These are phyloP conservation scores for Deilephila elpenor DNA, from an alignment of 2,888 invertebrate species.

Conservation along the genomic window DNA sequence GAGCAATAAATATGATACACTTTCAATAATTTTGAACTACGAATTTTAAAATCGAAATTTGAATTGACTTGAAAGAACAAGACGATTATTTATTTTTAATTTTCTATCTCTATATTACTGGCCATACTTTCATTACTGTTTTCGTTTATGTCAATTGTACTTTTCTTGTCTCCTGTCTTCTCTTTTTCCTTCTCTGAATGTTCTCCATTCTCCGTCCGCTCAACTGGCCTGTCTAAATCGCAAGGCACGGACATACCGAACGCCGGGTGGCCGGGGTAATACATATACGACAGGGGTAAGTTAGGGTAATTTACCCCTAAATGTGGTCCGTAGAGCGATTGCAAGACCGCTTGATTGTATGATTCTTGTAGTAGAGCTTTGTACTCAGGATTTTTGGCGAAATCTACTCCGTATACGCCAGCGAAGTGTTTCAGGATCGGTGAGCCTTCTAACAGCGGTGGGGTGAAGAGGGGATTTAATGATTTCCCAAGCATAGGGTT, in stretches of 20 bases:
- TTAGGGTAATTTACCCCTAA: slow-evolving; percentile 78
- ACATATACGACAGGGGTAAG: slow-evolving; percentile 77
- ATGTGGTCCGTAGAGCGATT: slow-evolving; percentile 78
- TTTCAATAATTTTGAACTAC: neutral
- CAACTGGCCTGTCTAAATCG: slow-evolving; percentile 70
- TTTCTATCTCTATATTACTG: slow-evolving; percentile 81
- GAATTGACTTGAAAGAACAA: neutral
- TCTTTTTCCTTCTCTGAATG: slow-evolving; percentile 60
- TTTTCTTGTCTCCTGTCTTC: slow-evolving; percentile 61
- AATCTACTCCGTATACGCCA: slow-evolving; percentile 80
- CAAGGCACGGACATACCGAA: slow-evolving; percentile 70
- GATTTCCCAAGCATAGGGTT: slow-evolving; percentile 68
- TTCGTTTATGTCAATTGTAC: slow-evolving; percentile 67
- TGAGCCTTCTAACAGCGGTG: slow-evolving; percentile 71
- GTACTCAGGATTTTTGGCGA: slow-evolving; percentile 79
- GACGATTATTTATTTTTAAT: slow-evolving; percentile 52
- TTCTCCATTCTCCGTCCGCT: slow-evolving; percentile 61
- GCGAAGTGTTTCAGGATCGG: slow-evolving; percentile 81
- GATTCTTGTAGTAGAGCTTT: slow-evolving; percentile 79
- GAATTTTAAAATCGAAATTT: neutral
- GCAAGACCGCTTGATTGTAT: slow-evolving; percentile 79
- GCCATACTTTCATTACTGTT: slow-evolving; percentile 81
- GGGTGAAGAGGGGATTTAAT: slow-evolving; percentile 69
- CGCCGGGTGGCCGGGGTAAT: slow-evolving; percentile 76
- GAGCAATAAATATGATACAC: neutral